Evolutionary conservation across 2,113 vertebrate genomes (phyloP).

Genomic region (Strigops habroptila): DNA sequence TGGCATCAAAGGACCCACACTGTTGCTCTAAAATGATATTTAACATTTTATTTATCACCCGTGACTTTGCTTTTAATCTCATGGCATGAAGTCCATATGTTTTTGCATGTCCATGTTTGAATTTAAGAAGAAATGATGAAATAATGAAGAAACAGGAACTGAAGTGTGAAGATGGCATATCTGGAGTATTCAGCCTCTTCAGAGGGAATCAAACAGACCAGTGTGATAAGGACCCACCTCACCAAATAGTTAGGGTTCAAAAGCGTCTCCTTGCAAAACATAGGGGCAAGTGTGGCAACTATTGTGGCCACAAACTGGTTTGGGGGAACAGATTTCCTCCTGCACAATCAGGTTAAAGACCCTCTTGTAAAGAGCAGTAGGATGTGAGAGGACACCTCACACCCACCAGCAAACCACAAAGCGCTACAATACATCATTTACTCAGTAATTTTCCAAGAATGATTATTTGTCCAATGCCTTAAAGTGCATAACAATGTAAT

Average conservation of each 20-base stretch:
- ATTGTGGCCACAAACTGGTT: background rate
- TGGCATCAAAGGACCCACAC: background rate
- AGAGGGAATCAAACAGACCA: background rate
- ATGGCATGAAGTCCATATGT: background rate
- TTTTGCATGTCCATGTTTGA: background rate
- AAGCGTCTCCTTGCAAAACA: background rate
- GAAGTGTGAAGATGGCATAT: rapidly evolving
- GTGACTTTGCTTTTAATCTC: background rate
- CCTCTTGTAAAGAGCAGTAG: background rate
- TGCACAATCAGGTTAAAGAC: background rate
- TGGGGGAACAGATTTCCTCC: background rate
- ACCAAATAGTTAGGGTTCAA: background rate
- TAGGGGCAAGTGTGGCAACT: background rate
- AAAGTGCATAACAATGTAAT: background rate
- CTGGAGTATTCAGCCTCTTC: background rate
- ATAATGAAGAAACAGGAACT: background rate
- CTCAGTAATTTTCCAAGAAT: background rate
- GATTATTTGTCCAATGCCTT: background rate
- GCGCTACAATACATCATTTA: rapidly evolving
- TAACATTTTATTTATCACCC: background rate
- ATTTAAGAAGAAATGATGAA: background rate
- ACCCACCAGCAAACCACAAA: background rate
- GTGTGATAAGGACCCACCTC: background rate
- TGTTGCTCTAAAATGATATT: rapidly evolving
- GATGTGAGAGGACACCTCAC: background rate